A percentile compares a stretch with the other conserved stretches of the same genome.
Conservation (phyloP, 1,140 invertebrate species). For the Drosophila sp. region DNA sequence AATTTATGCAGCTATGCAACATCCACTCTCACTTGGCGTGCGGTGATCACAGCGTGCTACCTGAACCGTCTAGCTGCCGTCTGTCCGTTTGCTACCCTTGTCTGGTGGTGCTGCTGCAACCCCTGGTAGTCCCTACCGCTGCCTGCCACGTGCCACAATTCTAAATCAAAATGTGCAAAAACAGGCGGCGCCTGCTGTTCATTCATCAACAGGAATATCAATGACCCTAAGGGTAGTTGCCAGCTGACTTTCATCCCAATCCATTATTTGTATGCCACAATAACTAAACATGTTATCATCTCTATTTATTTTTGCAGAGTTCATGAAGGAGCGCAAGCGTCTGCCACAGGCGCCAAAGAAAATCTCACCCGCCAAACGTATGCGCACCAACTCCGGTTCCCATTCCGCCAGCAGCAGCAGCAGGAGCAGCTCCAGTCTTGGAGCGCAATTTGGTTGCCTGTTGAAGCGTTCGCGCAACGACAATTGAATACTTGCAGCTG, state of each 20-base stretch:
- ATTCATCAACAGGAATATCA: conserved; percentile 46
- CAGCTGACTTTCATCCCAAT: conserved; percentile 69
- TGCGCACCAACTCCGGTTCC: conserved; percentile 69
- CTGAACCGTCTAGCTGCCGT: conserved; percentile 55
- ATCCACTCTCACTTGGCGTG: conserved; percentile 54
- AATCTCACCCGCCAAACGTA: conserved; percentile 74
- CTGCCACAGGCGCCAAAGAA: conserved; percentile 82
- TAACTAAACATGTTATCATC: conserved; percentile 43
- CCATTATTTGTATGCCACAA: conserved; percentile 24
- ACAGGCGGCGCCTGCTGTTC: conserved; percentile 78
- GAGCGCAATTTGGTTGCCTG: conserved; percentile 50
- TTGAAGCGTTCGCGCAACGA: conserved; percentile 64
- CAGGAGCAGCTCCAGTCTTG: conserved; percentile 44
- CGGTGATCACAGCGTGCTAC: conserved; percentile 42
- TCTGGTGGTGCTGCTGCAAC: conserved; percentile 38
- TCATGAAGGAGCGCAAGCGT: conserved; percentile 84
- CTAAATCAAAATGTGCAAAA: conserved; percentile 80
- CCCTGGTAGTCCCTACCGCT: conserved; percentile 49
- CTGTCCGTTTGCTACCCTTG: conserved; percentile 64
- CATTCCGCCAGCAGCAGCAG: conserved; percentile 7
- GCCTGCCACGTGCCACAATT: conserved; percentile 77
- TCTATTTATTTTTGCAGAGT: conserved; percentile 71
- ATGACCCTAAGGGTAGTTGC: conserved; percentile 42
- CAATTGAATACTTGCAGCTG: conserved; percentile 6
- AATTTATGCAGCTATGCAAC: conserved; percentile 71